Conservation (phyloP, 1,140 invertebrate genomes). For the Drosophila albomicans region DNA sequence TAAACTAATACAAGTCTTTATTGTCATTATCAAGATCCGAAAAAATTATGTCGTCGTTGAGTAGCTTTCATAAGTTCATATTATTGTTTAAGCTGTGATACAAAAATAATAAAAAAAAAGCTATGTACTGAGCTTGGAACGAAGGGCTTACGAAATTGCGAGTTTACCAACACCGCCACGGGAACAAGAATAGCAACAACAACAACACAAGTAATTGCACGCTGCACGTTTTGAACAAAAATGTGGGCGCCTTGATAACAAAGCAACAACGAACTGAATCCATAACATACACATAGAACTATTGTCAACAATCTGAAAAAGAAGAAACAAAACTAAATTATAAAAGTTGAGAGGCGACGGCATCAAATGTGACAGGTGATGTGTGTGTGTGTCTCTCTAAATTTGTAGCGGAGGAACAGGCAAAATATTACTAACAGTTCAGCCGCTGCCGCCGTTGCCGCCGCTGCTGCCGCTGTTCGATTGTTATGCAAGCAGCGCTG, state of each 20-base stretch:
- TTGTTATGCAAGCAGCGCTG: slow-evolving; percentile 51
- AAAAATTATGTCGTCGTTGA: background rate
- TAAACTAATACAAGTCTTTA: background rate
- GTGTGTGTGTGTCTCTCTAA: slow-evolving; percentile 34
- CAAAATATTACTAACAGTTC: slow-evolving; percentile 32
- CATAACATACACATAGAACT: slow-evolving; percentile 24
- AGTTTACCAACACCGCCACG: slow-evolving; percentile 33
- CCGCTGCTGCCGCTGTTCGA: slow-evolving; percentile 15
- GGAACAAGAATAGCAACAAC: slow-evolving; percentile 37
- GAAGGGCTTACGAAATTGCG: slow-evolving; percentile 6
- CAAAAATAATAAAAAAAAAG: background rate
- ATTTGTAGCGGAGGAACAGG: slow-evolving; percentile 61
- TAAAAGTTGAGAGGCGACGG: slow-evolving; percentile 44
- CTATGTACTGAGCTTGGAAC: slow-evolving; percentile 21
- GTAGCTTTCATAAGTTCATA: slow-evolving; percentile 9
- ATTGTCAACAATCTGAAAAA: slow-evolving; percentile 35
- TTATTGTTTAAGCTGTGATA: slow-evolving; percentile 8
- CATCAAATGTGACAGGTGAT: slow-evolving; percentile 62
- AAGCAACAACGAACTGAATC: slow-evolving; percentile 39
- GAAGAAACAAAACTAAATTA: slow-evolving; percentile 53
- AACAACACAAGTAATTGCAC: slow-evolving; percentile 56
- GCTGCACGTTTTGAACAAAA: slow-evolving; percentile 73
- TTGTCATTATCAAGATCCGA: slow-evolving; percentile 9
- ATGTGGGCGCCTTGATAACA: slow-evolving; percentile 66
- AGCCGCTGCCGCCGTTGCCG: slow-evolving; percentile 14